Base-by-base conservation (phyloP, 23 tunicate genomes). In the Clavelina lepadiformis region DNA sequence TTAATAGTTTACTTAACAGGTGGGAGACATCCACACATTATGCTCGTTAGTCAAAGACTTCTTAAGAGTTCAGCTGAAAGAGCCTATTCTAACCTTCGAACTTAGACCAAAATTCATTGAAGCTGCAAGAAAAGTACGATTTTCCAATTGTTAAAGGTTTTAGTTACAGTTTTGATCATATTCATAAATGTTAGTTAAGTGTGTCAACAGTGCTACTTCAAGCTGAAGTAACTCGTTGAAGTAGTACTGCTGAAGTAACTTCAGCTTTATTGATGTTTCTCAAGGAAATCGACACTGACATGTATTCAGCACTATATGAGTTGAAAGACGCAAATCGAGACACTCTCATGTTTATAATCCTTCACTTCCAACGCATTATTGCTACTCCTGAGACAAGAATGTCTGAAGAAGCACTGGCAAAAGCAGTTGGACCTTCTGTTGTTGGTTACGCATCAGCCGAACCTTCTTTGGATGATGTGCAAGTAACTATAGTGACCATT, bases 21-120 rank as follows among this genome's bases (percentile, higher is more conserved):
- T 78, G 0, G 51, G 37, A 7, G 96, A 88, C 35, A 69, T 88
- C 0, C 96, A 88, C 37, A 74, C 96, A 24, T 56, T 88, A 38
- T 88, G 96, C 33, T 88, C 96, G 2, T 66, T 88, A 32, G 96
- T 88, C 30, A 88, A 88, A 81, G 88, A 88, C 46, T 88, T 88
- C 41, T 51, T 88, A 63, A 33, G 96, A 27, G 83, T 77, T 21
- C 63, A 79, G 5, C 47, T 88, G 26, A 69, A 65, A 2, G 89
- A 88, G 54, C 89, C 96, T 18, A 68, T 88, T 52, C 30, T 88
- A n/a, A 88, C 96, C 18, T 88, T 68, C 68, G 53, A 55, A 27
- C 44, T 80, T 8, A 82, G 77, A 37, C 88, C 88, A 3, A 61
- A 32, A 54, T 88, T 88, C 62, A 75, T 81, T 0, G 55, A 54